Conservation (phyloP, 2,888 invertebrate genomes). For the Vannuccia rotundouncinata region DNA sequence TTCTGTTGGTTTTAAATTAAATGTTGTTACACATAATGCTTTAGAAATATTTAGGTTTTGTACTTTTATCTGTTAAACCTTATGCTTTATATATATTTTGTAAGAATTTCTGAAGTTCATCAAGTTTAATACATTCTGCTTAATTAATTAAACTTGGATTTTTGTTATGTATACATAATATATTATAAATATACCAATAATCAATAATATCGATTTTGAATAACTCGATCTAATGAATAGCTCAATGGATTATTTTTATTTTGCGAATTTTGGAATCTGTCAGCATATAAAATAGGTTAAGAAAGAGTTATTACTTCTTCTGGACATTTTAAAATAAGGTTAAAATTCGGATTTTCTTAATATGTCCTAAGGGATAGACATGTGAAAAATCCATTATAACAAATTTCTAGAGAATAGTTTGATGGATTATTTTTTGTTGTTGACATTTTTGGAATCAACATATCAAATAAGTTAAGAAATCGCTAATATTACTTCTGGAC, state of each 20-base stretch:
- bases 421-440: not conserved
- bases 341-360: not conserved
- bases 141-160: not conserved
- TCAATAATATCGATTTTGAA: not conserved
- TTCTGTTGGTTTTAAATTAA: not conserved
- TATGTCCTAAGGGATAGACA: not conserved
- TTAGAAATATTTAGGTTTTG: not conserved
- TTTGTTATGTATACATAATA: not conserved
- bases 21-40: not conserved
- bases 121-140: not conserved
- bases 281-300: not conserved
- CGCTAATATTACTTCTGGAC: not conserved
- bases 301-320: not conserved
- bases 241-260: not conserved
- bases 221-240: not conserved
- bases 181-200: not conserved
- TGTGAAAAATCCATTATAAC: not conserved
- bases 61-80: not conserved
- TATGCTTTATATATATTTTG: not conserved
- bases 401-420: not conserved
- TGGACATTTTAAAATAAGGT: not conserved
- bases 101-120: not conserved
- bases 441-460: not conserved
- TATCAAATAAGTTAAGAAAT: not conserved
- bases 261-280: not conserved